Evolutionary conservation across 2,888 invertebrate species (phyloP), one percentile per base, ranked within the genome.

Genomic region (Apamea monoglypha): DNA sequence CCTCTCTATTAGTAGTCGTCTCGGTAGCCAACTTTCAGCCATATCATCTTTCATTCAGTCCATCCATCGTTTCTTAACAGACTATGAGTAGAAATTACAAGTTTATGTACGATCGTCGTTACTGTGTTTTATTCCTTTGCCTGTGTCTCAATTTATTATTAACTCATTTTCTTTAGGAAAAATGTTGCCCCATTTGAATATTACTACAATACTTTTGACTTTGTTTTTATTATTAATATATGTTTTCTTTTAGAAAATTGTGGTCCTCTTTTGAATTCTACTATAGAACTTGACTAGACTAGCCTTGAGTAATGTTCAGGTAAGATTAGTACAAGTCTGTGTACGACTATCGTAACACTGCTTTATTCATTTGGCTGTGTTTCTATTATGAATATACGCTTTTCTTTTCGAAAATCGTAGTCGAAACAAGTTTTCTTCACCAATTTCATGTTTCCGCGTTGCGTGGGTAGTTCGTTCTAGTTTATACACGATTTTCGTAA

Each of bases 61-160:
- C 2, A 61, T 16, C 2, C 8, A 63, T 63, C 18, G 8, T 18
- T 63, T 32, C 32, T 61, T 29, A 29, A 63, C 29, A 32, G 2
- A 16, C 29, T 29, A 59, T n/a, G 2, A 59, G 12, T 59, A 12
- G 10, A 59, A n/a, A 59, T n/a, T 66, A 67, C 73, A 59, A 64
- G 61, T 86, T 80, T n/a, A 71, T 72, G 44, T 73, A 44, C 61
- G 74, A 81, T 86, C 80, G 83, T 68, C 70, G 7, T 21, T 4
- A 53, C 21, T 21, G 2, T 21, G 21, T 21, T 53, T 53, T 21
- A 53, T 21, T 47, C 0, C 14, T 47, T 47, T 53, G 53, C 2
- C 25, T 53, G 53, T 56, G 21, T 25, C 1, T 56, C 8, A 10
- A 25, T 56, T 10, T 56, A 21, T 25, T 12, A 47, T 14, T 47